These are phyloP conservation scores for Protaetia brevitarsis DNA, from an alignment of 1,140 invertebrate species.

Conservation along the genomic window DNA sequence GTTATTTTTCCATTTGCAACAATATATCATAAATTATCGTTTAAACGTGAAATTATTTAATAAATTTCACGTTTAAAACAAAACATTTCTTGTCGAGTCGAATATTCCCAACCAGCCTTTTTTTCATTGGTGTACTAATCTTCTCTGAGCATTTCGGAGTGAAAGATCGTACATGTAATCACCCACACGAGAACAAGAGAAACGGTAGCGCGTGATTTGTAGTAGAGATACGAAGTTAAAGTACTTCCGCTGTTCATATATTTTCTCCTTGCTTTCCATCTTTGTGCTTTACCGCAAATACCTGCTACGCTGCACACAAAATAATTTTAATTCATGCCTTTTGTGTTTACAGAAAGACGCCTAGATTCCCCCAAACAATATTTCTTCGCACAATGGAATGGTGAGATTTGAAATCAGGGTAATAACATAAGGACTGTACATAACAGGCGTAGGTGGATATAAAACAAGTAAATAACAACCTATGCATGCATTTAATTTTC, in stretches of 20 bases:
- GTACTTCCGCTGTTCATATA: neutral
- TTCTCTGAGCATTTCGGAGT: neutral
- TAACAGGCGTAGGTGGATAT: no score
- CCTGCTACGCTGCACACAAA: neutral
- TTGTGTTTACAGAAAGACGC: neutral
- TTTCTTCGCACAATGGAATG: no score
- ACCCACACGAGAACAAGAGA: constrained; percentile 10
- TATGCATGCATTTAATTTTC: no score
- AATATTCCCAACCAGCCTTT: neutral
- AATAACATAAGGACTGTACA: no score
- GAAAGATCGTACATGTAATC: neutral
- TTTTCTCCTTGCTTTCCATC: neutral
- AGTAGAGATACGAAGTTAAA: constrained; percentile 12
- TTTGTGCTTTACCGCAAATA: neutral
- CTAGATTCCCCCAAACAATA: neutral
- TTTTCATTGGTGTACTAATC: neutral
- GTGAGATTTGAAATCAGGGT: no score
- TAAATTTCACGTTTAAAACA: no score
- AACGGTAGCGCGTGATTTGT: constrained; percentile 10
- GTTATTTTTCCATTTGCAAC: no score
- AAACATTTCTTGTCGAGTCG: neutral
- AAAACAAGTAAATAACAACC: no score
- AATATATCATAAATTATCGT: no score
- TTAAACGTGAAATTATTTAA: no score
- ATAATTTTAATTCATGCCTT: constrained; percentile 8